Evolutionary conservation across 2,888 invertebrate species (phyloP).

Genomic region (Saturnia pavonia): DNA sequence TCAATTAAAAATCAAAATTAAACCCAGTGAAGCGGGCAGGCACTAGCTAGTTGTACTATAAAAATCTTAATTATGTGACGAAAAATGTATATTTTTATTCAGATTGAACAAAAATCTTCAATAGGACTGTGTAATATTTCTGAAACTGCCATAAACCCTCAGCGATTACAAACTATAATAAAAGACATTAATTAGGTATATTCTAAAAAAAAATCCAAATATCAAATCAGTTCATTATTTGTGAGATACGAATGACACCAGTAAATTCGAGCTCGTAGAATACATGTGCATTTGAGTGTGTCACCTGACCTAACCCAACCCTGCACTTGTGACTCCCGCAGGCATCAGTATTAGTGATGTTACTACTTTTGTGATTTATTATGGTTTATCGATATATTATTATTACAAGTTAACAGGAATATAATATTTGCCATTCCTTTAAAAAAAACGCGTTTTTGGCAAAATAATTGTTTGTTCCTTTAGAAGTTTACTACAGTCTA

Average conservation of each 20-base stretch:
- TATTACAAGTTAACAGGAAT: background rate
- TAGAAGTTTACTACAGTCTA: background rate
- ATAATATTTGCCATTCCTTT: background rate
- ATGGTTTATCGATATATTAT: slow-evolving; percentile 37
- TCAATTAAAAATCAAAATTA: too few relatives aligned
- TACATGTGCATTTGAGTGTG: slow-evolving; percentile 64
- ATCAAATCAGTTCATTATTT: slow-evolving; percentile 20
- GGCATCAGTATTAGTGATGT: slow-evolving; percentile 49
- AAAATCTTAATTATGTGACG: background rate
- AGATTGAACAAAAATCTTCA: too few relatives aligned
- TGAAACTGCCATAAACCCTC: background rate
- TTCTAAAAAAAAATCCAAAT: background rate
- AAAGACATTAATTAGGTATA: too few relatives aligned
- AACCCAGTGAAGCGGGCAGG: too few relatives aligned
- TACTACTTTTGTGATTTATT: slow-evolving; percentile 16
- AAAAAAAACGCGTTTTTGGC: too few relatives aligned
- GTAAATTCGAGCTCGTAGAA: slow-evolving; percentile 31
- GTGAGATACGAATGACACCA: slow-evolving; percentile 18
- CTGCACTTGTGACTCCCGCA: slow-evolving; percentile 72
- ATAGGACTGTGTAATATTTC: background rate
- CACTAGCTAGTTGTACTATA: background rate
- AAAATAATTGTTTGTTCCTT: background rate
- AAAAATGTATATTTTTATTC: too few relatives aligned
- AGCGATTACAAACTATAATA: background rate
- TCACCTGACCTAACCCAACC: slow-evolving; percentile 79